Percentiles rank a stretch among this genome's conserved stretches.
These are phyloP conservation scores for Apotomis betuletana DNA, from an alignment of 2,888 invertebrate species.

Conservation along the genomic window DNA sequence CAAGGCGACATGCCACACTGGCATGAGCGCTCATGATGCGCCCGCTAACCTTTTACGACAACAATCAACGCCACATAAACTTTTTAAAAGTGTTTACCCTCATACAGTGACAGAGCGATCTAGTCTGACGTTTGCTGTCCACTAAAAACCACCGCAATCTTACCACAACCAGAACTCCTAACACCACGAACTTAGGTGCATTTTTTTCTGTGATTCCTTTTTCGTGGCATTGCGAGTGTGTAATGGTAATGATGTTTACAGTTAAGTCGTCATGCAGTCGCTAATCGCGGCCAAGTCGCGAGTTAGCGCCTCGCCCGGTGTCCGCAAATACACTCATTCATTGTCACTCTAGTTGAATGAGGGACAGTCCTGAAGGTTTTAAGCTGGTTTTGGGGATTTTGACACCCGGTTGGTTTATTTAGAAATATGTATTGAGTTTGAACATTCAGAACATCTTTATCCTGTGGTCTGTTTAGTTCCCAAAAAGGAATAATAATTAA, in stretches of 20 bases:
- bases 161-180: slow-evolving; percentile 46
- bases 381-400: slow-evolving; percentile 30
- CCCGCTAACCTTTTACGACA: slow-evolving; percentile 76
- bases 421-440: slow-evolving; percentile 2
- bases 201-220: slow-evolving; percentile 46
- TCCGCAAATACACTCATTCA: slow-evolving; percentile 78
- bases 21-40: slow-evolving; percentile 75
- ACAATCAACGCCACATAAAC: slow-evolving; percentile 78
- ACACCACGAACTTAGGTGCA: slow-evolving; percentile 47
- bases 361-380: slow-evolving; percentile 57
- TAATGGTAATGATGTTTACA: slow-evolving; percentile 81
- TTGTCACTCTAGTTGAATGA: slow-evolving; percentile 75
- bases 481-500: no score
- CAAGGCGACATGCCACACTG: slow-evolving; percentile 55
- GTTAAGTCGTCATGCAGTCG: slow-evolving; percentile 78
- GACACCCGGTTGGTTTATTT: slow-evolving; percentile 30
- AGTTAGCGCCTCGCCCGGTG: slow-evolving; percentile 82
- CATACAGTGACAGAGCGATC: slow-evolving; percentile 73
- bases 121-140: slow-evolving; percentile 69
- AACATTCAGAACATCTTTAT: not conserved
- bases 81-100: slow-evolving; percentile 81
- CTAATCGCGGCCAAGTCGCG: slow-evolving; percentile 76
- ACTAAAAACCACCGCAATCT: slow-evolving; percentile 44
- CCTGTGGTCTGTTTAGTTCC: no score
- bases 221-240: slow-evolving; percentile 49